Evolutionary conservation across 92 coral and sea anemone genomes (phyloP), one percentile per base, ranked within the genome.

Genomic region (Parazoanthus atlanticus): DNA sequence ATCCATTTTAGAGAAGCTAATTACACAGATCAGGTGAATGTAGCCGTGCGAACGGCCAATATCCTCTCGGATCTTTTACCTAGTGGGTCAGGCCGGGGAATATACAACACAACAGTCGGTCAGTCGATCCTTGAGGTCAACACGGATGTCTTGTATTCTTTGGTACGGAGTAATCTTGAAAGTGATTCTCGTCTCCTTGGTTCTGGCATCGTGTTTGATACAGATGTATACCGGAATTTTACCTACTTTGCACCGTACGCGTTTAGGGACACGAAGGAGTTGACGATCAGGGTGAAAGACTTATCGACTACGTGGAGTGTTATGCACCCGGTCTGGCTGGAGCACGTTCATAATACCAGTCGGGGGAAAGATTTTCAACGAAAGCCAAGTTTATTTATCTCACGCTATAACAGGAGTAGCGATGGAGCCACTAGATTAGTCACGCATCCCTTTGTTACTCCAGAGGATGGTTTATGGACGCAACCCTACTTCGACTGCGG

Each of bases 401-500:
- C 84, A 13, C 91, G 93, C 15, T 77, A 87, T 65, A 93, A 92
- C 61, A 56, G 67, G 30, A 89, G 86, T 13, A 69, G 56, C 21
- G 86, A 49, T 76, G 90, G 90, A 13, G 73, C 38, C 64, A 72
- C 49, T 49, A 69, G 84, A 21, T 49, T 64, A 21, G 86, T 75
- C 74, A 86, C 91, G n/a, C 81, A 90, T 8, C 92, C 94, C 3
- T 88, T 93, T 36, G 92, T 91, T 33, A 79, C 91, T 5, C 85
- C 86, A 49, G 73, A 91, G 10, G 85, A 95, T 29, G 98, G 98
- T 17, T 67, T 90, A 15, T 95, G 98, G 98, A 96, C 98, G 11
- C 96, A 92, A 1, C 98, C 98, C 9, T 96, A 95, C 86, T 96
- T 90, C 84, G 96, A 95, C 86, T 96, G 98, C 76, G 94, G 95